These are phyloP conservation scores for Sicus ferrugineus DNA, from an alignment of 2,888 invertebrate species.

Conservation along the genomic window DNA sequence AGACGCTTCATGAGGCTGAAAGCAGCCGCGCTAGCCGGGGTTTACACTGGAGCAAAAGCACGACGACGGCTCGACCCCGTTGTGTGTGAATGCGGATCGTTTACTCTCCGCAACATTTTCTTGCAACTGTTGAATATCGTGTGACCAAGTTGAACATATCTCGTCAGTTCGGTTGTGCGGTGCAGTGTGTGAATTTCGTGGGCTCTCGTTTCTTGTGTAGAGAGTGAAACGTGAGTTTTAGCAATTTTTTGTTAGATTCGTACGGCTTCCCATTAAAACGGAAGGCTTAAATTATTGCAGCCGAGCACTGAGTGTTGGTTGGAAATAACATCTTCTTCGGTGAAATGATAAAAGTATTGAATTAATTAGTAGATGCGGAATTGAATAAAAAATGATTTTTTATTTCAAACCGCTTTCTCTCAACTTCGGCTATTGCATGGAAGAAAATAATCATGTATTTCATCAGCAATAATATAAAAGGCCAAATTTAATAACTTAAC, in stretches of 20 bases:
- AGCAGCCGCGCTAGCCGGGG: neutral
- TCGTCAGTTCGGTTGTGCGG: conserved; percentile 19
- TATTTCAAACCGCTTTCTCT: too few species aligned
- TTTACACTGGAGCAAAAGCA: neutral
- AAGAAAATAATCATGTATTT: too few species aligned
- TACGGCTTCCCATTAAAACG: conserved; percentile 20
- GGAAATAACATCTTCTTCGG: too few species aligned
- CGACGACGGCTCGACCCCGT: neutral
- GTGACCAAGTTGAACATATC: conserved; percentile 18
- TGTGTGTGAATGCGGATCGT: conserved; percentile 1
- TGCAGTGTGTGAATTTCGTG: neutral
- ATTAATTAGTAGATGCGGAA: too few species aligned
- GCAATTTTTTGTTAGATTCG: conserved; percentile 6
- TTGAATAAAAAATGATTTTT: too few species aligned
- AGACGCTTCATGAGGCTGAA: neutral
- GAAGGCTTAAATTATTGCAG: conserved; percentile 32
- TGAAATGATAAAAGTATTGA: too few species aligned
- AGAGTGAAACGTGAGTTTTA: conserved; percentile 28
- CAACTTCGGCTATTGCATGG: too few species aligned
- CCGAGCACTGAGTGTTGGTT: neutral
- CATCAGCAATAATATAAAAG: too few species aligned
- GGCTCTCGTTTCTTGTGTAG: neutral
- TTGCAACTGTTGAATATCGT: conserved; percentile 19
- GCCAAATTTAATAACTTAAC: too few species aligned
- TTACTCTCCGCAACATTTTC: conserved; percentile 14